Evolutionary conservation across 2,888 invertebrate genomes (phyloP).

Genomic region (Nesidiocoris tenuis): DNA sequence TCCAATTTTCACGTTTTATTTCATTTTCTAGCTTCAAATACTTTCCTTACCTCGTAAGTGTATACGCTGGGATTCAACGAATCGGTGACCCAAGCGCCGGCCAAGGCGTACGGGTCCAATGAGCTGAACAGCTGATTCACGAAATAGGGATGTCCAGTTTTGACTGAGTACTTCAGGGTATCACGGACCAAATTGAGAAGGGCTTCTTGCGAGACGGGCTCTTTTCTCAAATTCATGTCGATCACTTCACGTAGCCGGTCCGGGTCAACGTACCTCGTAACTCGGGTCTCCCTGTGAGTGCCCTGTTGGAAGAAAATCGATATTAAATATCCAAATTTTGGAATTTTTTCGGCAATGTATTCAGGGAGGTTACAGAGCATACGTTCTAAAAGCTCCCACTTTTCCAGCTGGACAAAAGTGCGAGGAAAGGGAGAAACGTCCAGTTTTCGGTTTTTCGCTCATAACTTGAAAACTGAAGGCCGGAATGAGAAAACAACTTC

Average conservation of each 20-base stretch:
- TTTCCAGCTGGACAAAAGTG: no score
- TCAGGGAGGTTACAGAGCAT: no score
- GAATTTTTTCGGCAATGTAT: no score
- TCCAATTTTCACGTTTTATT: no score
- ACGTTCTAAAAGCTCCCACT: no score
- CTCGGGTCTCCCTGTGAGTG: constrained; percentile 68
- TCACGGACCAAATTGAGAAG: constrained; percentile 67
- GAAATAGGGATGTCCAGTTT: constrained; percentile 86
- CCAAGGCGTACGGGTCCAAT: constrained; percentile 78
- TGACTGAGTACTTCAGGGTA: constrained; percentile 81
- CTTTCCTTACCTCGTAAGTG: constrained; percentile 66
- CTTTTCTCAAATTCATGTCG: constrained; percentile 62
- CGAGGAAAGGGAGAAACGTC: no score
- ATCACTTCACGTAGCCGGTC: constrained; percentile 66
- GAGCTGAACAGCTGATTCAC: constrained; percentile 83
- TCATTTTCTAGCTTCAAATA: no score
- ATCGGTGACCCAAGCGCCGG: constrained; percentile 83
- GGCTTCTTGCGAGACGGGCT: constrained; percentile 66
- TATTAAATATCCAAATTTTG: no score
- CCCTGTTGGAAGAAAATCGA: constrained; percentile 58
- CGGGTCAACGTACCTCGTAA: constrained; percentile 80
- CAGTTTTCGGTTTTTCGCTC: no score
- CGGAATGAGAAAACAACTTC: no score
- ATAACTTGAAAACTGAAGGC: no score
- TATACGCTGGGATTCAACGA: constrained; percentile 84